These are phyloP conservation scores for Nephrotoma guestfalica DNA, from an alignment of 2,888 invertebrate genomes.

Conservation along the genomic window DNA sequence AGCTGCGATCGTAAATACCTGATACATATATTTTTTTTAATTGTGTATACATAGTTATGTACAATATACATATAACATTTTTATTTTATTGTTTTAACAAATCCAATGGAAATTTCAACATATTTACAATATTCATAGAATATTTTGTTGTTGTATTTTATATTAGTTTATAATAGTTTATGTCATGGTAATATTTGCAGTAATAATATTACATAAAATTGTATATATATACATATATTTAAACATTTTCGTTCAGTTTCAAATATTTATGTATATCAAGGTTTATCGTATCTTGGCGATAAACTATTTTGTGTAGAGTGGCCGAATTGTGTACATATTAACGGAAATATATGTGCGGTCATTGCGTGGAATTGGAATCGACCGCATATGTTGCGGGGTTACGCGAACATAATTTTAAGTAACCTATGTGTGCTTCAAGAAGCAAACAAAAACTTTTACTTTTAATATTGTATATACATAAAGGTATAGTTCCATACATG, in stretches of 20 bases:
- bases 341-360: neutral
- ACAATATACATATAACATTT: neutral
- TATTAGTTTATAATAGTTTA: neutral
- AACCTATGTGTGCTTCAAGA: neutral
- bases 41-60: neutral
- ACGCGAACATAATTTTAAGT: neutral
- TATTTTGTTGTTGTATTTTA: neutral
- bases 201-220: neutral
- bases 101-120: neutral
- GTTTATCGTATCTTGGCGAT: neutral
- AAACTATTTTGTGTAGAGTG: neutral
- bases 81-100: neutral
- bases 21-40: neutral
- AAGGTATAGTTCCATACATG: neutral
- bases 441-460: neutral
- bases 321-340: neutral
- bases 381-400: neutral
- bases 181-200: neutral
- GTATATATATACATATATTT: neutral
- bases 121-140: neutral
- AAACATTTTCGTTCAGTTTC: neutral
- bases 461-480: neutral
- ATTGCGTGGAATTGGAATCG: neutral
- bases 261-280: neutral
- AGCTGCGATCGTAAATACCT: neutral